Evolutionary conservation across 2,888 invertebrate genomes (phyloP).

Genomic region (Phanerotoma sp.): DNA sequence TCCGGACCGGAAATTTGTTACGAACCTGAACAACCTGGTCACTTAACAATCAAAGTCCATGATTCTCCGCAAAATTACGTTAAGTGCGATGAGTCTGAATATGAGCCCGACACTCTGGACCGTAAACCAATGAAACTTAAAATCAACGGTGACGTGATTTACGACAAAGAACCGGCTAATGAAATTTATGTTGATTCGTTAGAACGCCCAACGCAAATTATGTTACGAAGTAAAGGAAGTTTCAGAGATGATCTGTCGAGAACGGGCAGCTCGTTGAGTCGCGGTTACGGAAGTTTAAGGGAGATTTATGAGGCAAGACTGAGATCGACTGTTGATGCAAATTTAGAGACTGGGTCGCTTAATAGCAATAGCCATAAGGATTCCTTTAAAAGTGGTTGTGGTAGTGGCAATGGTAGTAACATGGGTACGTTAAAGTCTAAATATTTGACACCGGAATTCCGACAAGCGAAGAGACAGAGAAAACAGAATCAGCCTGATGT

Average conservation of each 20-base stretch:
- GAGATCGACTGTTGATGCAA: constrained; percentile 38
- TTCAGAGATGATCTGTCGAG: constrained; percentile 63
- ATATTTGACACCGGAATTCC: constrained; percentile 68
- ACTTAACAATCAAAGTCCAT: constrained; percentile 80
- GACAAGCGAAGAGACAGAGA: constrained; percentile 74
- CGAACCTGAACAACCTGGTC: constrained; percentile 70
- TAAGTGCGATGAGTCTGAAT: constrained; percentile 75
- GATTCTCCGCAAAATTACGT: constrained; percentile 78
- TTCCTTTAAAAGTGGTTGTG: no score
- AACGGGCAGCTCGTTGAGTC: constrained; percentile 54
- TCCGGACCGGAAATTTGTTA: constrained; percentile 62
- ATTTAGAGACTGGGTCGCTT: constrained; percentile 31
- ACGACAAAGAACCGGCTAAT: constrained; percentile 53
- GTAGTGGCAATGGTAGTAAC: no score
- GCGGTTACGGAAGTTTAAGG: constrained; percentile 69
- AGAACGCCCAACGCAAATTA: constrained; percentile 63
- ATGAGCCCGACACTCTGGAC: constrained; percentile 85
- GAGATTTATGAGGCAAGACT: constrained; percentile 70
- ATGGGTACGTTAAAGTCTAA: no score
- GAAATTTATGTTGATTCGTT: constrained; percentile 62
- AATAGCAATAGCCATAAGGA: constrained; percentile 26
- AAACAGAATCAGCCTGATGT: constrained; percentile 67
- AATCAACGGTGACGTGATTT: constrained; percentile 47
- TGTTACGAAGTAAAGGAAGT: constrained; percentile 70
- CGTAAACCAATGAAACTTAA: constrained; percentile 69